These are phyloP conservation scores for Pachliopta kotzebuea DNA, from an alignment of 2,888 invertebrate genomes.

Conservation along the genomic window DNA sequence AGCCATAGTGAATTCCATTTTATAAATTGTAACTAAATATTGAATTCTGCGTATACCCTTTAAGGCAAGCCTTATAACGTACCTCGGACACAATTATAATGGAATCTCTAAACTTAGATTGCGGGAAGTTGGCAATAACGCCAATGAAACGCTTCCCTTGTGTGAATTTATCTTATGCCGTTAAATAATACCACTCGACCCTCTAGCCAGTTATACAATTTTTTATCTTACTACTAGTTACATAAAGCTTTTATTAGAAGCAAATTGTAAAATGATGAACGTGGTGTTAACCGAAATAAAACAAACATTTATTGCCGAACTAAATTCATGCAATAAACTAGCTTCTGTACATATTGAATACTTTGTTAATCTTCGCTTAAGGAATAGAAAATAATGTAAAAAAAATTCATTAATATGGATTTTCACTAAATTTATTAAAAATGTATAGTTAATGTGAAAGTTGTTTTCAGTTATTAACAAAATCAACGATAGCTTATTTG, in stretches of 20 bases:
- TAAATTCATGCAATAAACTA: background rate
- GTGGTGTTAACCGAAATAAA: conserved; percentile 23
- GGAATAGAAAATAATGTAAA: too few relatives aligned
- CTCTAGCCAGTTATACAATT: background rate
- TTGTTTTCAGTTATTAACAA: too few relatives aligned
- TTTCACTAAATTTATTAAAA: too few relatives aligned
- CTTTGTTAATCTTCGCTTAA: too few relatives aligned
- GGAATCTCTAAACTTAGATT: conserved; percentile 26
- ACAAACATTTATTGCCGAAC: conserved; percentile 2
- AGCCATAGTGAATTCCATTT: background rate
- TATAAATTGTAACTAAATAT: background rate
- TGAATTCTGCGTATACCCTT: conserved; percentile 15
- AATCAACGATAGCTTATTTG: too few relatives aligned
- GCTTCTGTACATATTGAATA: too few relatives aligned
- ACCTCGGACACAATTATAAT: conserved; percentile 29
- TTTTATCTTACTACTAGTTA: background rate
- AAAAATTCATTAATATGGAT: too few relatives aligned
- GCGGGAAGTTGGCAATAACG: conserved; percentile 31
- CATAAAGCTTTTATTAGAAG: too few relatives aligned
- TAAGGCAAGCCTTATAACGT: conserved; percentile 24
- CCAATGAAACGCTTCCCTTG: conserved; percentile 28
- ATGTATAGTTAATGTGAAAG: too few relatives aligned
- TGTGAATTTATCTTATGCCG: conserved; percentile 31
- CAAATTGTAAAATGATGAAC: background rate
- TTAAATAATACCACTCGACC: conserved; percentile 17